These are phyloP conservation scores for Hydrolagus colliei DNA, from an alignment of 2,797 vertebrate species.

Conservation along the genomic window DNA sequence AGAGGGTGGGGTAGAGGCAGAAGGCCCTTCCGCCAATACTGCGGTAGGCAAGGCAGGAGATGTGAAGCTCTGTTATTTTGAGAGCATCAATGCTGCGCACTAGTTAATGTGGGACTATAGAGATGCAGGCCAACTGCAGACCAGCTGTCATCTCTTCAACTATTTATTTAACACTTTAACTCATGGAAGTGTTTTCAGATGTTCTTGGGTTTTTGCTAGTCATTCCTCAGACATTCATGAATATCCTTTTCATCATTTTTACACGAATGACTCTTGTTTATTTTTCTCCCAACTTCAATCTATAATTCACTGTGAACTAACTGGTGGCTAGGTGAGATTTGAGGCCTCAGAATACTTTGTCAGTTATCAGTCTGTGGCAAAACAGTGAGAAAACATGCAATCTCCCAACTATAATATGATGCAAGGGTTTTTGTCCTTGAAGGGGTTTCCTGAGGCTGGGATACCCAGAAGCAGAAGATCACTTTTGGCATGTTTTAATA, in stretches of 20 bases:
- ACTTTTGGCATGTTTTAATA: conserved; percentile 64
- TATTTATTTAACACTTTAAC: background rate
- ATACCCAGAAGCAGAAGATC: conserved; percentile 86
- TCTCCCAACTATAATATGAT: conserved; percentile 73
- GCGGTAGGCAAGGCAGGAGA: no score
- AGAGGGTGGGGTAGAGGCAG: no score
- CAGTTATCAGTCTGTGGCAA: no score
- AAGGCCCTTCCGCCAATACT: no score
- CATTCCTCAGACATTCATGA: background rate
- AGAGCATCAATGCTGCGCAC: background rate
- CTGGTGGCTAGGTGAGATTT: no score
- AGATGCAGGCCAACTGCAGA: background rate
- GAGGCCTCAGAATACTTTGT: no score
- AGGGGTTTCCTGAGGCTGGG: conserved; percentile 88
- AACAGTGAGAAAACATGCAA: no score
- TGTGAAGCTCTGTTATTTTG: background rate
- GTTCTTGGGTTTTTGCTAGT: background rate
- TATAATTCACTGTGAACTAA: no score
- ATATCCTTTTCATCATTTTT: background rate
- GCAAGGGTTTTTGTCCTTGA: conserved; percentile 97
- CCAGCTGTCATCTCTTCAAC: background rate
- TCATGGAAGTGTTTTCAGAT: background rate
- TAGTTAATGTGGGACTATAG: background rate
- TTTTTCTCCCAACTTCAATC: background rate
- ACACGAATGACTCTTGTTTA: background rate